Base-by-base conservation (phyloP, 1,140 invertebrate species). In the Potamilus streckersoni region DNA sequence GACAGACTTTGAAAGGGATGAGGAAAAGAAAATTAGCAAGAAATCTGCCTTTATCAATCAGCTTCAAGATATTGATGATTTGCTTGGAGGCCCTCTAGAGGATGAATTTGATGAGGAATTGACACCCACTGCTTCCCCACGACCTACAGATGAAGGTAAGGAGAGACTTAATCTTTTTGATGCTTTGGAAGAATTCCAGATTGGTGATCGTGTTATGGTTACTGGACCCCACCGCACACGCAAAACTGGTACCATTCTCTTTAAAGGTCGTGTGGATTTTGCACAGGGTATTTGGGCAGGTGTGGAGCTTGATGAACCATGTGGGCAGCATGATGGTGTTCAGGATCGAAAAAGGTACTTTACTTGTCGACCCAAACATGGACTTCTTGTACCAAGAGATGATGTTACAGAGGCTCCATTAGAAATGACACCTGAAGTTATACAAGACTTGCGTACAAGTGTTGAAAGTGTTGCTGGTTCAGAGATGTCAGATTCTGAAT, bases 181-280 rank as follows among this genome's bases (percentile, higher is more conserved):
- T 71, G 80, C 80, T 13, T 69, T 86, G 14, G 83, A 75, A 16
- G 81, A 87, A 23, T 86, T 85, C 71, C 93, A 93, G 84, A 87
- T 96, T 76, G 96, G 96, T 38, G 96, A 98, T 84, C 92, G 95
- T 66, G 96, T 99, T 17, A 95, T 97, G 77, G 95, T 98, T 14
- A 93, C 93, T 71, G 94, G 94, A 71, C 73, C 79, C 23, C 74
- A 59, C 74, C 76, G 78, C 16, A 62, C 67, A 55, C 94, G 94
- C 56, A 96, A 96, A 91, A 93, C 94, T 57, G 97, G 97, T 73
- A 93, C 93, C 49, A 91, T 98, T 19, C 92, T 93, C 72, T 98
- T 93, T 88, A 92, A 96, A 79, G 97, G 97, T n/a, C 89, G 91
- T 49, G 95, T 96, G n/a, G 93, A 96, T 71, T 98, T 98, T 89